phyloP scores from a whole-genome alignment of 2,888 invertebrate genomes.

The Archips xylosteana region DNA sequence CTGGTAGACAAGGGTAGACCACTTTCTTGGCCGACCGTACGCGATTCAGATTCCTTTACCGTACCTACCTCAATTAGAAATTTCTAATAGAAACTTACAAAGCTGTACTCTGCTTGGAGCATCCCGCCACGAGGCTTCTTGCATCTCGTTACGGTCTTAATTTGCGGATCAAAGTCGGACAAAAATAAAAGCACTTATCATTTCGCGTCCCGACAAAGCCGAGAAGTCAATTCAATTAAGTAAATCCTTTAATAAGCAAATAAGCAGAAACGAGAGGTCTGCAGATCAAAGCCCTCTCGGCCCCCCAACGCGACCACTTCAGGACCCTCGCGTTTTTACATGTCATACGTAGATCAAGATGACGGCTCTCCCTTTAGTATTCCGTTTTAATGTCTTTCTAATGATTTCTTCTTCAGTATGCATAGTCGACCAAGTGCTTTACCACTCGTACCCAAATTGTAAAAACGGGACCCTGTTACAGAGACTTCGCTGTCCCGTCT shows the following conservation, averaged over 20 bases:
- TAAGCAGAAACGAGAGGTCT: conserved; percentile 65
- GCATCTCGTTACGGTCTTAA: conserved; percentile 4
- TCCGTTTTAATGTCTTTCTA: conserved; percentile 11
- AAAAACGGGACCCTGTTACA: too few species aligned
- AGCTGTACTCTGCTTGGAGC: neutral
- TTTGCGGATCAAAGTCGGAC: conserved; percentile 28
- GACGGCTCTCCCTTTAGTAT: conserved; percentile 27
- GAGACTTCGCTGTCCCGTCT: too few species aligned
- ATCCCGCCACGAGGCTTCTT: neutral
- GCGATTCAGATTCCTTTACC: too few species aligned
- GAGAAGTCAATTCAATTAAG: conserved; percentile 64
- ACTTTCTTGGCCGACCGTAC: too few species aligned
- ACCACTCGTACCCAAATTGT: too few species aligned
- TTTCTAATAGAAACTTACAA: neutral
- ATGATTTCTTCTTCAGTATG: conserved; percentile 13
- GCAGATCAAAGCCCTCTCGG: conserved; percentile 58
- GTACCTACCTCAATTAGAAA: neutral
- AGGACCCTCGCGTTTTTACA: conserved; percentile 35
- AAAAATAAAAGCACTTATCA: conserved; percentile 26
- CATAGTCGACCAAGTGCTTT: too few species aligned
- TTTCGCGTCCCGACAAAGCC: conserved; percentile 35
- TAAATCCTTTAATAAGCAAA: conserved; percentile 70
- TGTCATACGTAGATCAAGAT: conserved; percentile 5
- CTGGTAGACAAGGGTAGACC: too few species aligned
- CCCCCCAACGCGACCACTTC: conserved; percentile 44